Evolutionary conservation across 2,888 invertebrate species (phyloP), one percentile per base, ranked within the genome.

Genomic region (Colletes collaris): DNA sequence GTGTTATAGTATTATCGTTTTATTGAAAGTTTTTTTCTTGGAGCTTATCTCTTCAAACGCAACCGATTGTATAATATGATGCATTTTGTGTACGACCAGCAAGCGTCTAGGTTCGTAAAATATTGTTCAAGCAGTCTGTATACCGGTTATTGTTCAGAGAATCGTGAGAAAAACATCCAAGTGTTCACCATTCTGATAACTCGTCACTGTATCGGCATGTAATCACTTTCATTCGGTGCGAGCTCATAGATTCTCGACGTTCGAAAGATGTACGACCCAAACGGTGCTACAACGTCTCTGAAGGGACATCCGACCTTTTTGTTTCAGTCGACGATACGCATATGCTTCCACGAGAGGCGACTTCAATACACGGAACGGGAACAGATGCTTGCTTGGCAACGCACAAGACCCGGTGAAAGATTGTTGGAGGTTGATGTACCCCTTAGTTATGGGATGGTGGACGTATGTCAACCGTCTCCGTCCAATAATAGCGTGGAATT

Each of bases 291-390:
- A 86, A 87, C 85, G 83, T 71, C 87, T 84, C 86, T 89, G 87
- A 85, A 89, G 89, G 86, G 82, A 78, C 85, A 89, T 85, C 76
- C 87, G 68, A 84, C 85, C 19, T 89, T 87, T 86, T 67, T 88
- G 74, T 91, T 93, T 63, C 94, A 97, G 97, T 98, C 98, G 84
- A 95, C 98, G 13, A 96, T 99, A 84, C 96, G 98, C 87, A 97
- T 99, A 73, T 97, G 98, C 90, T 99, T 99, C 94, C 99, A 99
- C 93, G 99, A 99, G 93, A 96, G 99, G 65, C 96, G 99, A 0
- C 94, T 99, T 72, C 99, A 99, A 93, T 99, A 97, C 92, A 98
- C 97, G 95, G 99, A 99, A 93, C 95, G 96, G 73, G 98, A 99
- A 89, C 98, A 99, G 93, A 97, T 99, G 93, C 95, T 96, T 6